phyloP scores from a whole-genome alignment of 2,797 vertebrate species.

The Poeciliopsis turneri region DNA sequence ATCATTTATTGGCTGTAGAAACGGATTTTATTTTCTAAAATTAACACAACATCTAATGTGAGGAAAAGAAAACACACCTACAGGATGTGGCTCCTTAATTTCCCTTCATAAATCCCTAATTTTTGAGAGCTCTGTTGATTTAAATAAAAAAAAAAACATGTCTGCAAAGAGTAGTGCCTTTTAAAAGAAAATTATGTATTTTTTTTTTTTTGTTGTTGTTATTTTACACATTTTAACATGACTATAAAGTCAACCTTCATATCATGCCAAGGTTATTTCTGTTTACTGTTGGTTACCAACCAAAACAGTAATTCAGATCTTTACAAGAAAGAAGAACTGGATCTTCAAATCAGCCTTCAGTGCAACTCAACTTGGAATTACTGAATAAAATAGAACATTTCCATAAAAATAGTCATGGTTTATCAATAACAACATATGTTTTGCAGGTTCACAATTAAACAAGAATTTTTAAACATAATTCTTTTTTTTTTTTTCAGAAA shows the following conservation, averaged over 20 bases:
- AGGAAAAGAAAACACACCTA: background rate
- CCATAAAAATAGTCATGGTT: background rate
- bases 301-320: background rate
- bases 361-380: background rate
- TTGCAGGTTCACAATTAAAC: background rate
- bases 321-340: background rate
- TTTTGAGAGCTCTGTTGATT: background rate
- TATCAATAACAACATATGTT: background rate
- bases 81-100: background rate
- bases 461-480: background rate
- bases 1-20: too few species aligned
- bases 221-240: background rate
- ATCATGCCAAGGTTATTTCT: background rate
- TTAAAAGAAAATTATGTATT: background rate
- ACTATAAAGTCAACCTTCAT: background rate
- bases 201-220: too few species aligned
- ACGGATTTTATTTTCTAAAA: background rate
- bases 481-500: slow-evolving; percentile 14
- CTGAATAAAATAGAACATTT: background rate
- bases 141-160: background rate
- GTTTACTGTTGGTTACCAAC: background rate
- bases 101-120: background rate
- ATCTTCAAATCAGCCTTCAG: background rate
- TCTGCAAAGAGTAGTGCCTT: background rate
- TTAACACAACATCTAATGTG: background rate